Percentiles rank a stretch among this genome's conserved stretches.
These are phyloP conservation scores for Phaenicophaeus curvirostris DNA, from an alignment of 2,797 vertebrate genomes.

Conservation along the genomic window DNA sequence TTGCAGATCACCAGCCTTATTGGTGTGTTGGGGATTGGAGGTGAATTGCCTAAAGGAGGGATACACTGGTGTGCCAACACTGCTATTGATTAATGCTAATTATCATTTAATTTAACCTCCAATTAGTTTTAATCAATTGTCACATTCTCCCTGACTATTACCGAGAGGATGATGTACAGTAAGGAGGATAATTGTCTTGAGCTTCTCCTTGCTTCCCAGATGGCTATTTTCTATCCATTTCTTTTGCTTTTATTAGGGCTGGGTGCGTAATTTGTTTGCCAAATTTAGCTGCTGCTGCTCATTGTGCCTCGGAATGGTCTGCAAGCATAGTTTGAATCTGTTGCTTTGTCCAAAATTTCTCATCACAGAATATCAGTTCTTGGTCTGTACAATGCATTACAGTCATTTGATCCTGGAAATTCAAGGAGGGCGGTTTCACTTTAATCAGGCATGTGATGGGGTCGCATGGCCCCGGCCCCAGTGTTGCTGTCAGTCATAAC, in stretches of 20 bases:
- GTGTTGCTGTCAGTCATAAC: slow-evolving; percentile 9
- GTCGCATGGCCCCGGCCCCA: neutral
- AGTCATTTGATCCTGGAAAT: slow-evolving; percentile 31
- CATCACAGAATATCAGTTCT: neutral
- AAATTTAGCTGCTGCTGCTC: slow-evolving; percentile 16
- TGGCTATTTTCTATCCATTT: slow-evolving; percentile 21
- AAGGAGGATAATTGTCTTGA: slow-evolving; percentile 47
- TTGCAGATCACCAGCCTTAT: slow-evolving; percentile 54
- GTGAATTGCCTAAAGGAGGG: slow-evolving; percentile 64
- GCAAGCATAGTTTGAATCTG: neutral
- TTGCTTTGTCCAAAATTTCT: slow-evolving; percentile 31
- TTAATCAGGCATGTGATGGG: slow-evolving; percentile 2
- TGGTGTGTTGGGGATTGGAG: slow-evolving; percentile 61
- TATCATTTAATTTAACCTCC: slow-evolving; percentile 73
- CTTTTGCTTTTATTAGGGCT: slow-evolving; percentile 38
- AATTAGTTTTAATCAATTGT: slow-evolving; percentile 75
- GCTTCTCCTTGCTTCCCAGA: slow-evolving; percentile 45
- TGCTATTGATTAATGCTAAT: slow-evolving; percentile 74
- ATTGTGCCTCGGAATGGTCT: neutral
- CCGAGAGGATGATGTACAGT: neutral
- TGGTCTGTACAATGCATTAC: neutral
- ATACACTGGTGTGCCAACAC: slow-evolving; percentile 25
- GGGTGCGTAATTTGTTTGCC: slow-evolving; percentile 54
- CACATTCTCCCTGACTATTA: slow-evolving; percentile 39
- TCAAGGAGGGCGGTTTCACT: neutral